Evolutionary conservation across 2,797 vertebrate genomes (phyloP).

Genomic region (Catamblyrhynchus diadema): DNA sequence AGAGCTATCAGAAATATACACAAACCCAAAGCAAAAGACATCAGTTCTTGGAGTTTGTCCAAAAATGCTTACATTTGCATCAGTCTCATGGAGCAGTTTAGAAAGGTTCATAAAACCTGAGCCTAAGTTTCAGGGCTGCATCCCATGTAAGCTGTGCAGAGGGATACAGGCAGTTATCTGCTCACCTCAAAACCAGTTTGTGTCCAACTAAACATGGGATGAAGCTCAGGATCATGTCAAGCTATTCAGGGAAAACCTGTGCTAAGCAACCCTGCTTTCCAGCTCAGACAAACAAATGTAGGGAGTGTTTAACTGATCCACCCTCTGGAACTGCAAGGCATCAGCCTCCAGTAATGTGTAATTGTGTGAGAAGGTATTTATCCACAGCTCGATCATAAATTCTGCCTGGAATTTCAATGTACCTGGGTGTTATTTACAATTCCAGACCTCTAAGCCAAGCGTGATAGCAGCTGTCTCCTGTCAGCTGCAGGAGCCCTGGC

Average conservation of each 20-base stretch:
- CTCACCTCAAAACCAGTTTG: not conserved
- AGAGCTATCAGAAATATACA: not conserved
- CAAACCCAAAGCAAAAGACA: not conserved
- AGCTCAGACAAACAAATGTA: not conserved
- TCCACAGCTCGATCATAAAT: not conserved
- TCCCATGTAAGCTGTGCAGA: not conserved
- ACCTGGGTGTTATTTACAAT: not conserved
- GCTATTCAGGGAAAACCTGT: not conserved
- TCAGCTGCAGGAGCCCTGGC: not conserved
- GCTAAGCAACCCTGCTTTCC: not conserved
- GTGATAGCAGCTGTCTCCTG: slow-evolving; percentile 14
- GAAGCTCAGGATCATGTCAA: not conserved
- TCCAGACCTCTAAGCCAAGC: not conserved
- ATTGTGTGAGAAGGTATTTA: not conserved
- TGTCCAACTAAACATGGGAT: not conserved
- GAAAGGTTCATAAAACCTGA: not conserved
- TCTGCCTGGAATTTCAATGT: slow-evolving; percentile 16
- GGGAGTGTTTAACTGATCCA: not conserved
- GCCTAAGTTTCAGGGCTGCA: not conserved
- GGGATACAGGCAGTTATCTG: not conserved
- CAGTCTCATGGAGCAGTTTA: not conserved
- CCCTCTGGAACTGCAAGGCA: not conserved
- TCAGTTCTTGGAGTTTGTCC: not conserved
- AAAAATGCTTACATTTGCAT: not conserved
- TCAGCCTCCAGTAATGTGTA: not conserved